Base-by-base conservation (phyloP, 2,888 invertebrate species). In the Seira ritae region DNA sequence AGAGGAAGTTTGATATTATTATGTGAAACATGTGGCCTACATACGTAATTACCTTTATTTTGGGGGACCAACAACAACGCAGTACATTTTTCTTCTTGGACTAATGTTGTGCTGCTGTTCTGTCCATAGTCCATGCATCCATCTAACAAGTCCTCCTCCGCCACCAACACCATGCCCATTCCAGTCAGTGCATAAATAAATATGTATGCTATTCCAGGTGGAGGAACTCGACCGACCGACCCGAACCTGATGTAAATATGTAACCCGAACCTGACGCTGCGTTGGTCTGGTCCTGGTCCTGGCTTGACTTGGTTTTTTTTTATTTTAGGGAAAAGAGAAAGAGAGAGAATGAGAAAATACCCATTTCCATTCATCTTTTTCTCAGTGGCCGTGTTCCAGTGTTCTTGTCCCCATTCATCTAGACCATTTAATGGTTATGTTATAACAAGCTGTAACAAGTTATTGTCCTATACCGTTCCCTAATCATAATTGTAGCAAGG, bases 11-110 rank as follows among this genome's bases (percentile, higher is more conserved):
- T 42, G 50, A 81, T 71, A 76, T 76, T 79, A 72, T 72, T 50
- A 75, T 75, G 75, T 65, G 81, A 66, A 76, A 70, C 77, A 78
- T 81, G 81, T 37, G 76, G 75, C 71, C 75, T 76, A 65, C 81
- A 81, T 81, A 81, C 81, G 81, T 76, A 81, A 81, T 81, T 81
- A 76, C 81, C 60, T 31, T 65, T 19, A 10, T 76, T 62, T 22
- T 72, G n/a, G 55, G 17, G 55, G 55, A 42, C n/a, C 31, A 31
- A 31, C n/a, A 31, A 31, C 31, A 31, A 31, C 3, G 31, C 31
- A 31, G 8, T 31, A 31, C 31, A 4, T 31, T 31, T 31, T 31
- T 31, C 3, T 31, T 31, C 31, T 31, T 31, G 2, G 8, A 31
- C 8, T 31, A n/a, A 31, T 31, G 31, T 31, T 31, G 31, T 31